Evolutionary conservation across 2,888 invertebrate species (phyloP).

Genomic region (Bellardia bayeri): DNA sequence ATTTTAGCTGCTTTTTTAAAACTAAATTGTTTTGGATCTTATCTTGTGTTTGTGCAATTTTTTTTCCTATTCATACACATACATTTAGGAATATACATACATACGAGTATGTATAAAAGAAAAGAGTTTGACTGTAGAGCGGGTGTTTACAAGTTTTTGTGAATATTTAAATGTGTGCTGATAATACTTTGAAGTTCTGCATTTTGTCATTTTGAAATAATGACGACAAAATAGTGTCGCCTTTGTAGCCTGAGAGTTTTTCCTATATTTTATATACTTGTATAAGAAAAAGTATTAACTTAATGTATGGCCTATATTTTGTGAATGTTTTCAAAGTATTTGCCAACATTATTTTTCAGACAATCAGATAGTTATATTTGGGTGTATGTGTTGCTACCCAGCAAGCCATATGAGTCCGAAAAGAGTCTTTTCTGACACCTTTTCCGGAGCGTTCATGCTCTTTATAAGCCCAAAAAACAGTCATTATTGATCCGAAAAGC

Average conservation of each 20-base stretch:
- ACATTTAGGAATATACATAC: background rate
- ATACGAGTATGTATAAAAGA: slow-evolving; percentile 3
- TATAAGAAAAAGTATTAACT: background rate
- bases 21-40: slow-evolving; percentile 72
- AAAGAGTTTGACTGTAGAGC: slow-evolving; percentile 49
- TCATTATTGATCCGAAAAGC: too few species aligned
- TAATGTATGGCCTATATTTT: slow-evolving; percentile 14
- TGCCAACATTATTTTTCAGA: background rate
- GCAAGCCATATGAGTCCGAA: too few species aligned
- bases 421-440: too few species aligned
- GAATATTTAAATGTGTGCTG: slow-evolving; percentile 16
- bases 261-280: background rate
- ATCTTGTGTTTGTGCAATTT: slow-evolving; percentile 58
- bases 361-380: background rate
- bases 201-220: slow-evolving; percentile 29
- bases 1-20: slow-evolving; percentile 43
- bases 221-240: slow-evolving; percentile 32
- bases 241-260: slow-evolving; percentile 17
- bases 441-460: too few species aligned
- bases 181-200: slow-evolving; percentile 43
- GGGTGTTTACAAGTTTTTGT: slow-evolving; percentile 45
- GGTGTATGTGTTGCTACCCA: too few species aligned
- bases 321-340: background rate
- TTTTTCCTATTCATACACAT: background rate
- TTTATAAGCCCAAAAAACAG: too few species aligned